A percentile compares a stretch with the other conserved stretches of the same genome.
These are phyloP conservation scores for Zonitis immaculata DNA, from an alignment of 2,888 invertebrate species.

Conservation along the genomic window DNA sequence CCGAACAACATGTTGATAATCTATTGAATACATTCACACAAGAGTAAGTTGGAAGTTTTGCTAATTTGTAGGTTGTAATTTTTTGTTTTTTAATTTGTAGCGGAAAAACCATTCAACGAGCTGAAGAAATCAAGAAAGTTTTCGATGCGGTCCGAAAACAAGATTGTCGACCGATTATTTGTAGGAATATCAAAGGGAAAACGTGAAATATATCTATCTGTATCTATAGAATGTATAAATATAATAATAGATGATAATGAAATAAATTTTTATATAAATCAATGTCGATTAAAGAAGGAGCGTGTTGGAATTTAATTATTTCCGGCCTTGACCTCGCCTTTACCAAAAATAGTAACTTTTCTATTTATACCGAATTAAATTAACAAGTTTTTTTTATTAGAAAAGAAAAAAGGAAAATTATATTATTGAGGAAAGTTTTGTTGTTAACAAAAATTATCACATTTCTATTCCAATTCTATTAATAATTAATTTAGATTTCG, in stretches of 20 bases:
- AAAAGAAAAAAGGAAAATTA: background rate
- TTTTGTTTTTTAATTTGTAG: slow-evolving; percentile 27
- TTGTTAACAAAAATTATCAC: background rate
- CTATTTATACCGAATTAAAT: background rate
- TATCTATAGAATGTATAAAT: background rate
- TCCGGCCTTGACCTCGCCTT: background rate
- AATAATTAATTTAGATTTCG: no score
- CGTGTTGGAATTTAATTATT: background rate
- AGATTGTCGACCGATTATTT: slow-evolving; percentile 39
- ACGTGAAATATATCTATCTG: background rate
- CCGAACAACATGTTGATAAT: slow-evolving; percentile 38
- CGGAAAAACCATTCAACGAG: slow-evolving; percentile 35
- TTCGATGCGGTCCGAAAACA: slow-evolving; percentile 43
- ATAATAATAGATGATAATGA: background rate
- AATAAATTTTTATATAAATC: no score
- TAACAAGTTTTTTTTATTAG: background rate
- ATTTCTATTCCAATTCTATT: no score
- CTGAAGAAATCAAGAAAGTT: slow-evolving; percentile 40
- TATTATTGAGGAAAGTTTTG: background rate
- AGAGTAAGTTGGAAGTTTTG: slow-evolving; percentile 30
- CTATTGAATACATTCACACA: slow-evolving; percentile 39
- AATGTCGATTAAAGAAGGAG: no score
- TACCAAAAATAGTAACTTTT: background rate
- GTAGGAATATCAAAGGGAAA: slow-evolving; percentile 27
- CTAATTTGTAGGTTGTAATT: background rate